Base-by-base conservation (phyloP, 2,888 invertebrate species). In the Drosophila affinis region DNA sequence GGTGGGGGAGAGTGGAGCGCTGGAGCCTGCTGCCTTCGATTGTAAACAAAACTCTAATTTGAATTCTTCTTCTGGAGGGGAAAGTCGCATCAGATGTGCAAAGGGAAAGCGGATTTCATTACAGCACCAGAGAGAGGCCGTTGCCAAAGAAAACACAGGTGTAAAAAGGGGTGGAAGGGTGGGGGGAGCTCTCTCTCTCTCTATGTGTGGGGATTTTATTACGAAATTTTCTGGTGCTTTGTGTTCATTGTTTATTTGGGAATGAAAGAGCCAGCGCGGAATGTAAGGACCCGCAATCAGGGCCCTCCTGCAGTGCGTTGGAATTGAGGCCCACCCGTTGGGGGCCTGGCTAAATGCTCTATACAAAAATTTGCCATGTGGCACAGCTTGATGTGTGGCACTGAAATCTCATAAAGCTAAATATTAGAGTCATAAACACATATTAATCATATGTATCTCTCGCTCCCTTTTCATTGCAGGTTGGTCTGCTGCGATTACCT, bases 11-110 rank as follows among this genome's bases (percentile, higher is more conserved):
- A 17, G 12, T 17, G 34, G 21, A n/a, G 27, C 24, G 49, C 46
- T 51, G 17, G 52, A 64, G 44, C n/a, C 32, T 39, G 9, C 49
- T 34, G 64, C 46, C 27, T 53, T 65, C 72, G 76, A 69, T 75
- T 82, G 88, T 85, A 85, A 82, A 79, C 83, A 87, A 78, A 87
- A 75, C 76, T 87, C 79, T 82, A 84, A 84, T 84, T 87, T 83
- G 86, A 83, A 83, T 83, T 87, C 83, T 85, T 85, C 62, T 47
- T 62, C 58, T 67, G 59, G 32, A 45, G 49, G 10, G 17, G 46
- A 46, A 29, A 51, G 62, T 61, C 48, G 62, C 48, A 61, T 39
- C 64, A 34, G 46, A 48, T 62, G 63, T 72, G 80, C 51, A 69
- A 65, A 64, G 67, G 62, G 52, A 73, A 62, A 72, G 73, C 72